A percentile compares a stretch with the other conserved stretches of the same genome.
Conservation (phyloP, 2,888 invertebrate species). For the Apotomis turbidana region DNA sequence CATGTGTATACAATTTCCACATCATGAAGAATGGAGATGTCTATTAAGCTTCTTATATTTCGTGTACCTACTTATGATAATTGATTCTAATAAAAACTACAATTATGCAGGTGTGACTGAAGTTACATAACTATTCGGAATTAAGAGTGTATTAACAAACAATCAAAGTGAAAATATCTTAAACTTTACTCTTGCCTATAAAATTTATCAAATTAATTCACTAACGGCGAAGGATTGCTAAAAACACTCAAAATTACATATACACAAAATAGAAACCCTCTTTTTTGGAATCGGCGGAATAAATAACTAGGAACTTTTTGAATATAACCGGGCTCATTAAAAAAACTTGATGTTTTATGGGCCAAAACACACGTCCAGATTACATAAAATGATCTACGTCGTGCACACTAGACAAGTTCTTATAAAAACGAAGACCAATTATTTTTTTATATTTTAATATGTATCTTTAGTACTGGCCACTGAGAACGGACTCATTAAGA, state of each 20-base stretch:
- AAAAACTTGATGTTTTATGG: not conserved
- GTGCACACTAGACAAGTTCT: not conserved
- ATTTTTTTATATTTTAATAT: too few species aligned
- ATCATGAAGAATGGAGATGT: not conserved
- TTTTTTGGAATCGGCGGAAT: not conserved
- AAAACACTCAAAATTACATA: not conserved
- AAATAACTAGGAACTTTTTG: slow-evolving; percentile 30
- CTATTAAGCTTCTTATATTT: not conserved
- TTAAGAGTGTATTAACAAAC: not conserved
- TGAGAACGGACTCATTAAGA: too few species aligned
- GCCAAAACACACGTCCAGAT: too few species aligned
- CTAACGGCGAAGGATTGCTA: not conserved
- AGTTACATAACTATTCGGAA: not conserved
- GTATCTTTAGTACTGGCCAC: too few species aligned
- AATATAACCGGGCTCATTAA: slow-evolving; percentile 12
- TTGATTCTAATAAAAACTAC: not conserved
- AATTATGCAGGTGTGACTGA: slow-evolving; percentile 10
- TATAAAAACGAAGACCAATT: too few species aligned
- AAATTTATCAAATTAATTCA: not conserved
- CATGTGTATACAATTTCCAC: not conserved
- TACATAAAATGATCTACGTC: too few species aligned
- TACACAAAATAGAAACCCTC: not conserved
- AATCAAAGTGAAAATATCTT: not conserved
- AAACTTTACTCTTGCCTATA: not conserved
- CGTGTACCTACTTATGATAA: slow-evolving; percentile 2